These are phyloP conservation scores for Antheraea mylitta DNA, from an alignment of 1,140 invertebrate genomes.

Conservation along the genomic window DNA sequence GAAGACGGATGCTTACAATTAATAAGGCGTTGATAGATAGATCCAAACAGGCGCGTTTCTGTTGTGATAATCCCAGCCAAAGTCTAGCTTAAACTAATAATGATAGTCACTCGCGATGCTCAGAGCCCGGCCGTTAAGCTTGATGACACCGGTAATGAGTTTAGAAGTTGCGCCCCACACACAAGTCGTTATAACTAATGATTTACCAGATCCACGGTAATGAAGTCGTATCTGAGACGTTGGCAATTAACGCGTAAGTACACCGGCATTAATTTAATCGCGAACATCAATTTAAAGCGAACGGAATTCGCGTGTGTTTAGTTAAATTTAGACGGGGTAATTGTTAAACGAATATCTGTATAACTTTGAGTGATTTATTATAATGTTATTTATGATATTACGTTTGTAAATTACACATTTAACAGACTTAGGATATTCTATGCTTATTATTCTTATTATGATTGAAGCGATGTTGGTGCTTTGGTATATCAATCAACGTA, in stretches of 20 bases:
- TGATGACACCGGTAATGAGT: conserved; percentile 3
- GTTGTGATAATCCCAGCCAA: background rate
- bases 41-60: background rate
- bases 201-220: conserved; percentile 13
- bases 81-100: background rate
- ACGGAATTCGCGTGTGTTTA: conserved; percentile 2
- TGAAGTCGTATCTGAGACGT: conserved; percentile 16
- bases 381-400: no score
- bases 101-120: background rate
- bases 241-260: conserved; percentile 32
- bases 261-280: conserved; percentile 29
- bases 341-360: background rate
- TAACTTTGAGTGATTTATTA: background rate
- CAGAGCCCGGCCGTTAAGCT: background rate
- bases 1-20: no score
- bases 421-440: no score
- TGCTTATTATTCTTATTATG: no score
- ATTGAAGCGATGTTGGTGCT: no score
- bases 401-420: no score
- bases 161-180: background rate
- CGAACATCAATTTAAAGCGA: conserved; percentile 12
- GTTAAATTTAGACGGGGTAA: background rate
- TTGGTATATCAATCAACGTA: no score
- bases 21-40: background rate
- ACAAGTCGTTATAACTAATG: conserved; percentile 8